Conservation (phyloP, 2,797 vertebrate genomes). For the Parotocinclus haroldoi region DNA sequence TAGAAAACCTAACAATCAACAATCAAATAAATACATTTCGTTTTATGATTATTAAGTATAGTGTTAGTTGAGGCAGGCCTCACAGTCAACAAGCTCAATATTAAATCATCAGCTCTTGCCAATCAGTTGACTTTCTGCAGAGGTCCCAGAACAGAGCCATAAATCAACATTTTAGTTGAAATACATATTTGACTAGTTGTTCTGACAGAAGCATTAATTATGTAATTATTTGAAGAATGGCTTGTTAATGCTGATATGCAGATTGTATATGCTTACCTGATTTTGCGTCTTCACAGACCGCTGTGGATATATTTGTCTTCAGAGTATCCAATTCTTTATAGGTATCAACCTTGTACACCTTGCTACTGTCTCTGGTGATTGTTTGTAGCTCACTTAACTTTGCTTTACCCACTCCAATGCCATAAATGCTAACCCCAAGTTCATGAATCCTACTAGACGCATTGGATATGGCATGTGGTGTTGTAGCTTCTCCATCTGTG, state of each 20-base stretch:
- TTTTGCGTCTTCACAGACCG: conserved; percentile 68
- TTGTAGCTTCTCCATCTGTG: conserved; percentile 72
- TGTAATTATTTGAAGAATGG: too few relatives aligned
- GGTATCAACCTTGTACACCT: conserved; percentile 66
- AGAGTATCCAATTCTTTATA: conserved; percentile 64
- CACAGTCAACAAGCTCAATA: too few relatives aligned
- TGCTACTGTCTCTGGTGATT: conserved; percentile 58
- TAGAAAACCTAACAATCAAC: too few relatives aligned
- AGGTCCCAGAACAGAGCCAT: too few relatives aligned
- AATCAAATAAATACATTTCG: too few relatives aligned
- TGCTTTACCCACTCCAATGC: conserved; percentile 68
- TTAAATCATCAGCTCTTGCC: too few relatives aligned
- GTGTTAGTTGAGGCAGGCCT: too few relatives aligned
- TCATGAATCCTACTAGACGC: conserved; percentile 51
- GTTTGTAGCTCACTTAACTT: conserved; percentile 59
- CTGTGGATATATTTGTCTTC: conserved; percentile 61
- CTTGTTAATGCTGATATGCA: neutral
- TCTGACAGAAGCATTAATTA: too few relatives aligned
- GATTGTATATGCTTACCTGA: conserved; percentile 63
- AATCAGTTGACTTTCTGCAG: too few relatives aligned
- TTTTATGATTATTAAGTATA: too few relatives aligned
- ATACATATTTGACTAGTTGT: too few relatives aligned
- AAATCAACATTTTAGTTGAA: too few relatives aligned
- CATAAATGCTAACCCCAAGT: conserved; percentile 61
- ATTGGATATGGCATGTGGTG: conserved; percentile 40